Conservation (phyloP, 2,888 invertebrate genomes). For the Teleiodes luculella region DNA sequence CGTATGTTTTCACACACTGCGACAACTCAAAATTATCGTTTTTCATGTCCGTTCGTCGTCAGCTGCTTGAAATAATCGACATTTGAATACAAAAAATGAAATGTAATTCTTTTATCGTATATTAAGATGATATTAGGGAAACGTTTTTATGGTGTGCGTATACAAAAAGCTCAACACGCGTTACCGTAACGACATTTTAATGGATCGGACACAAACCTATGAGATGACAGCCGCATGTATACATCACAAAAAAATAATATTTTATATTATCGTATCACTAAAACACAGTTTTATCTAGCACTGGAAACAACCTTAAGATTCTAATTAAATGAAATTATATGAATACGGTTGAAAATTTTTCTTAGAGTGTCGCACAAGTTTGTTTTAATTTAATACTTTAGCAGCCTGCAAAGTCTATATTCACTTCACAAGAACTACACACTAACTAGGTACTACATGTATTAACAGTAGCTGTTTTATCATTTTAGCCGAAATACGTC, state of each 20-base stretch:
- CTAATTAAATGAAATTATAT: no score
- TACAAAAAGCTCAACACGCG: constrained; percentile 35
- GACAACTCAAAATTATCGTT: not conserved
- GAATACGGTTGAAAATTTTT: no score
- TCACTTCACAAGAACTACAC: no score
- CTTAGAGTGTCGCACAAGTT: no score
- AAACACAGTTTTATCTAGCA: no score
- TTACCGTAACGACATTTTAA: constrained; percentile 53
- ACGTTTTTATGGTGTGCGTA: constrained; percentile 32
- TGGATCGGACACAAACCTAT: constrained; percentile 33
- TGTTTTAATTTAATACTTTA: no score
- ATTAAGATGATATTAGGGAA: constrained; percentile 36
- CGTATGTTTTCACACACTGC: no score
- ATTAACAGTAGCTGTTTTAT: no score
- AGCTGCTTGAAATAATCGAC: constrained; percentile 21
- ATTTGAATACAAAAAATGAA: not conserved
- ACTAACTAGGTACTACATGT: no score
- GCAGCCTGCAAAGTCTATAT: no score
- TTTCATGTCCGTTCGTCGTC: not conserved
- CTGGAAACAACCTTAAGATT: no score
- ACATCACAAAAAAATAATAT: constrained; percentile 14
- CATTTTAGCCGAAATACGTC: no score
- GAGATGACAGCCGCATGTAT: constrained; percentile 35
- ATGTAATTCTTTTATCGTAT: constrained; percentile 9
- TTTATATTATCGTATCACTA: not conserved